phyloP scores from a whole-genome alignment of 2,888 invertebrate genomes.

The Dinocampus coccinellae region DNA sequence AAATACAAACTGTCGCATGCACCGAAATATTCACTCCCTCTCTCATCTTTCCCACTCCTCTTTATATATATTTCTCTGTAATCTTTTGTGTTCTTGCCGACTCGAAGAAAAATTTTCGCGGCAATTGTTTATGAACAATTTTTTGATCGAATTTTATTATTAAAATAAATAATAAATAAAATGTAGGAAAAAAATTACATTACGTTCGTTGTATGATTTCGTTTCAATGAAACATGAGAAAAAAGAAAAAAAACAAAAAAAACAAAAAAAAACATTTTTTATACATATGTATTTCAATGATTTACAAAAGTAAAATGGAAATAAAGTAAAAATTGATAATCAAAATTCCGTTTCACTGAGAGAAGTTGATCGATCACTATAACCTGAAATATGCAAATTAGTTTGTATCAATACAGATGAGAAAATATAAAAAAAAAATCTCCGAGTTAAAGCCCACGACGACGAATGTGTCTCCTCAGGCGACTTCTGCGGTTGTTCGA shows the following conservation, averaged over 20 bases:
- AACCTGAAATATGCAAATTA: constrained; percentile 8
- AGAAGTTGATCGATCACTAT: constrained; percentile 13
- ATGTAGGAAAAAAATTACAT: not conserved
- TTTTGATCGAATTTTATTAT: not conserved
- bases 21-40: constrained; percentile 1
- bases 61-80: constrained; percentile 3
- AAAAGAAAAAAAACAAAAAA: too few species aligned
- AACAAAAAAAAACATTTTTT: too few species aligned
- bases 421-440: not conserved
- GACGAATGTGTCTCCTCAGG: constrained; percentile 6
- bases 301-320: not conserved
- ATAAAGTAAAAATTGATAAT: constrained; percentile 17
- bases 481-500: constrained; percentile 6
- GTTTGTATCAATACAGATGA: not conserved
- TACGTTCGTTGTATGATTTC: too few species aligned
- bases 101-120: constrained; percentile 22
- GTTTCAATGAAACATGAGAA: too few species aligned
- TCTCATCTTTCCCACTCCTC: constrained; percentile 6
- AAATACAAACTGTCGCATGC: constrained; percentile 43
- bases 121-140: not conserved
- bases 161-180: not conserved
- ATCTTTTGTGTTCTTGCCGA: constrained; percentile 25
- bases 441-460: not conserved
- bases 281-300: not conserved
- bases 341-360: constrained; percentile 11